A percentile compares a stretch with the other conserved stretches of the same genome.
phyloP scores from a whole-genome alignment of 1,140 invertebrate species.

The Cotesia glomerata region DNA sequence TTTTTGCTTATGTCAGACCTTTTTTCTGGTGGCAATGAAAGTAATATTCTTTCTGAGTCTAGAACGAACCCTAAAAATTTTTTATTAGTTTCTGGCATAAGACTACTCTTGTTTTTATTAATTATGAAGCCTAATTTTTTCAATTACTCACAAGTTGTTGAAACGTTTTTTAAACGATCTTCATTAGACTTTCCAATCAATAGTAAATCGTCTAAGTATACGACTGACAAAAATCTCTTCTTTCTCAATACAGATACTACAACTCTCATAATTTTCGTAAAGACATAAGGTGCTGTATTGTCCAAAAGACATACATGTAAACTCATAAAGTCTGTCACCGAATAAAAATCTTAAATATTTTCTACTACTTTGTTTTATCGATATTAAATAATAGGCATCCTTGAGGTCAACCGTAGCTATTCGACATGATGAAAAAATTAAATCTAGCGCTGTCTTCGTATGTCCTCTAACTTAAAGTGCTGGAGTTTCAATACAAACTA shows the following conservation, averaged over 20 bases:
- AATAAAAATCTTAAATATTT: too few species aligned
- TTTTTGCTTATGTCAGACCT: background rate
- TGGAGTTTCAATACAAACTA: constrained; percentile 9
- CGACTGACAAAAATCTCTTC: too few species aligned
- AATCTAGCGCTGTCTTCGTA: background rate
- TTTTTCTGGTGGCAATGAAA: background rate
- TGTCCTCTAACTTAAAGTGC: constrained; percentile 19
- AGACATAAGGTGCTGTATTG: too few species aligned
- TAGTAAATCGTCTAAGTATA: background rate
- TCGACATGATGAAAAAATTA: background rate
- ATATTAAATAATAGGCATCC: constrained; percentile 22
- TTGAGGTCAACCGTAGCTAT: constrained; percentile 17
- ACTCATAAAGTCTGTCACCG: too few species aligned
- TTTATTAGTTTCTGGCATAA: background rate
- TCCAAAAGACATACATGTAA: too few species aligned
- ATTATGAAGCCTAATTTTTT: background rate
- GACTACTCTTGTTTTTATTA: background rate
- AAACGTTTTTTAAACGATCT: too few species aligned
- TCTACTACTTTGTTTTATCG: background rate
- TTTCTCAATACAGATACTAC: too few species aligned
- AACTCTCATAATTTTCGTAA: too few species aligned
- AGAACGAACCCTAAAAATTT: constrained; percentile 9
- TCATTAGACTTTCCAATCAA: background rate
- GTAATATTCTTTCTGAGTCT: background rate
- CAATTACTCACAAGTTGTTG: background rate